Base-by-base conservation (phyloP, 2,888 invertebrate genomes). In the Congeria kusceri region DNA sequence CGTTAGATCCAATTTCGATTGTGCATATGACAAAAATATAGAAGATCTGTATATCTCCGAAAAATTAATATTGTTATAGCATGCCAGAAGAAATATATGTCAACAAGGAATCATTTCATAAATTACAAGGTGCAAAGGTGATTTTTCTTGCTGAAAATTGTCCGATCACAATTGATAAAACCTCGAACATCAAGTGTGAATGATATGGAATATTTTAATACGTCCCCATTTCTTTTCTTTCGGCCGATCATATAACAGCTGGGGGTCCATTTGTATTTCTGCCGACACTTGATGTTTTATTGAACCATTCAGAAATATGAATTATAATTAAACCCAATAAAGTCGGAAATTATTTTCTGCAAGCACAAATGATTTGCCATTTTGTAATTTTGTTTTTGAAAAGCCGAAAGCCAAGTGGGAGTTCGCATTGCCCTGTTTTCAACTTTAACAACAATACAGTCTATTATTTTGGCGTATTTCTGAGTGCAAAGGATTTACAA, bases 171-270 rank as follows among this genome's bases (percentile, higher is more conserved):
- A 39, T 39, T 3, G 39, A 39, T 39, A 39, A 39, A 39, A 39
- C 39, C 39, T 39, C 39, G 32, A 39, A 39, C 39, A 39, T 39
- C 39, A 39, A 39, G 39, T 39, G 39, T 44, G 25, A 59, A 44
- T 68, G 79, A 66, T 61, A 80, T 32, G 32, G 62, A 71, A 76
- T 80, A 77, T 68, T 73, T 67, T 80, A 72, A 73, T 80, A 73
- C 28, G 20, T 13, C 47, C 29, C 29, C 39, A 62, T 77, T 72
- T 66, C 64, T 32, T 58, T 62, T 71, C 59, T 28, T 39, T 44
- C 39, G 61, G 47, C 18, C 25, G 9, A 25, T 25, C 1, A 39
- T 29, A 44, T 39, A 13, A 39, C 70, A 29, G 29, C 68, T 61
- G 66, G 66, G 56, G 71, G 59, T 44, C 56, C 44, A 25, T 23